phyloP scores from a whole-genome alignment of 2,113 vertebrate genomes.

The Coregonus clupeaformis region DNA sequence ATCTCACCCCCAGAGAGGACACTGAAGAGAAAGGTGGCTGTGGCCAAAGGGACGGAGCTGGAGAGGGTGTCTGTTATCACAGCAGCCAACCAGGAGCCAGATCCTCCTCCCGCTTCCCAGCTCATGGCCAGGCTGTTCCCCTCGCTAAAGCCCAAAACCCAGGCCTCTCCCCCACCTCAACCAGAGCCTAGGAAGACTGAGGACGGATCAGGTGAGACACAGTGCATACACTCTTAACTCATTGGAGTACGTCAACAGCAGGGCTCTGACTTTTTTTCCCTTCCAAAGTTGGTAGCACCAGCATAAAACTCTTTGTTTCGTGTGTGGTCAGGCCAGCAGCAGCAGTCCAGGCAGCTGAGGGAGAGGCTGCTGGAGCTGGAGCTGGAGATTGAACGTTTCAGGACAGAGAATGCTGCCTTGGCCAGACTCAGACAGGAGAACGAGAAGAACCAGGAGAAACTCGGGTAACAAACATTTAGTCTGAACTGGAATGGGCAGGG shows the following conservation, averaged over 20 bases:
- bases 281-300: too few relatives aligned
- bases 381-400: slow-evolving; percentile 90
- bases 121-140: slow-evolving; percentile 89
- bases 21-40: slow-evolving; percentile 81
- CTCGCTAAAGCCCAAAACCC: slow-evolving; percentile 80
- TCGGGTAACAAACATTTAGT: slow-evolving; percentile 73
- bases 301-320: background rate
- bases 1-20: slow-evolving; percentile 55
- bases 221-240: background rate
- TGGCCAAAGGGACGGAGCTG: slow-evolving; percentile 68
- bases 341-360: slow-evolving; percentile 80
- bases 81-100: slow-evolving; percentile 38
- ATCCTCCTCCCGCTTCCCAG: slow-evolving; percentile 73
- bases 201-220: slow-evolving; percentile 71
- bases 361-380: slow-evolving; percentile 86
- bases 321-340: slow-evolving; percentile 66
- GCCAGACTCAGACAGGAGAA: slow-evolving; percentile 82
- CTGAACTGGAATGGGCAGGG: too few relatives aligned
- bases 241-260: background rate
- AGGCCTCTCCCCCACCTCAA: slow-evolving; percentile 51
- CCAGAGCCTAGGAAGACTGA: slow-evolving; percentile 57
- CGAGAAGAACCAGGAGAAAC: slow-evolving; percentile 74
- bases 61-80: slow-evolving; percentile 12
- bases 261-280: background rate
- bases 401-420: slow-evolving; percentile 83